phyloP scores from a whole-genome alignment of 2,888 invertebrate species.

The Amphipoea oculea region DNA sequence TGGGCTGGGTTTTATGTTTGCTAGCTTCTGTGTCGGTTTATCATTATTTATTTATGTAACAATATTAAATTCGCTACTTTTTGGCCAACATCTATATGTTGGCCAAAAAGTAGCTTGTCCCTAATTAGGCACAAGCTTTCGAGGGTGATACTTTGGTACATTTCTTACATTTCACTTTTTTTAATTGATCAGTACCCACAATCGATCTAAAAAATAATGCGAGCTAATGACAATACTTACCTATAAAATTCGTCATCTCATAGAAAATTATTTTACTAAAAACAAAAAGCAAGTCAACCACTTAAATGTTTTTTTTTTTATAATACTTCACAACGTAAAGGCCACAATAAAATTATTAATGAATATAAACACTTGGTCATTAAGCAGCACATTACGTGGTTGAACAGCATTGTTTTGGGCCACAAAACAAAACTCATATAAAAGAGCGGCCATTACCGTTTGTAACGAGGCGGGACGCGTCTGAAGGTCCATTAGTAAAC shows the following conservation, averaged over 20 bases:
- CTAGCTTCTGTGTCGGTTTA: slow-evolving; percentile 41
- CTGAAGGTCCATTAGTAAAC: slow-evolving; percentile 72
- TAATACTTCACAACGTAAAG: slow-evolving; percentile 21
- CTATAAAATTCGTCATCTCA: background rate
- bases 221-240: background rate
- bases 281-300: background rate
- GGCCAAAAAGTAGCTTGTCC: too few species aligned
- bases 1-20: slow-evolving; percentile 39
- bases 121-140: background rate
- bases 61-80: slow-evolving; percentile 30
- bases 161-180: too few species aligned
- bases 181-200: background rate
- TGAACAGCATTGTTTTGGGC: slow-evolving; percentile 64
- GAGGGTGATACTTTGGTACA: too few species aligned
- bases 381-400: slow-evolving; percentile 76
- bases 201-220: background rate
- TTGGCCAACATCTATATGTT: background rate
- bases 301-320: background rate
- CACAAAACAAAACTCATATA: slow-evolving; percentile 77
- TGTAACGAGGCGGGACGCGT: slow-evolving; percentile 71
- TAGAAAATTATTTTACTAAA: background rate
- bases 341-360: slow-evolving; percentile 56
- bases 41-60: slow-evolving; percentile 42
- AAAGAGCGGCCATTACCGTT: slow-evolving; percentile 77
- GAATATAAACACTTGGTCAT: slow-evolving; percentile 74